phyloP scores from a whole-genome alignment of 1,140 invertebrate genomes.

The Drosophila serrata region DNA sequence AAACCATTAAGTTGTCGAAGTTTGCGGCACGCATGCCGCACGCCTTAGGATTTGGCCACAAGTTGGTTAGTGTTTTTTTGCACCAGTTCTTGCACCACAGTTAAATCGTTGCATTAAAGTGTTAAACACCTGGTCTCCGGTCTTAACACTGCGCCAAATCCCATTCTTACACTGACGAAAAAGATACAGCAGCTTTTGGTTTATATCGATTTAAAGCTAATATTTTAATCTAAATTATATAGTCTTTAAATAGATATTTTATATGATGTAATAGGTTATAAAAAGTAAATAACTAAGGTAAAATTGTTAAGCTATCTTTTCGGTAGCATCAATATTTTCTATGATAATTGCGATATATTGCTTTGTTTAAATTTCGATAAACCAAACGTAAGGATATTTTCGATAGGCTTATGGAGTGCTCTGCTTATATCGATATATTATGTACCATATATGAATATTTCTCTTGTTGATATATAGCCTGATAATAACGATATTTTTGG shows the following conservation, averaged over 20 bases:
- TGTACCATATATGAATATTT: no score
- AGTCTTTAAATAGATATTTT: neutral
- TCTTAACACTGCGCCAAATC: constrained; percentile 38
- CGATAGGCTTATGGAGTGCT: no score
- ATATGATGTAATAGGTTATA: neutral
- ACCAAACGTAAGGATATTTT: neutral
- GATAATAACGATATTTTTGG: no score
- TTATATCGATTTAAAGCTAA: neutral
- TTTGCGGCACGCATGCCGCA: constrained; percentile 53
- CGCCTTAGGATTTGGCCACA: constrained; percentile 32
- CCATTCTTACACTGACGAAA: constrained; percentile 8
- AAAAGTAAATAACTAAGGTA: neutral
- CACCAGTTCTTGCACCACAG: constrained; percentile 29
- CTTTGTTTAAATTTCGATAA: neutral
- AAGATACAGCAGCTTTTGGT: neutral
- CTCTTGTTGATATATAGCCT: no score
- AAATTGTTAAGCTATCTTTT: neutral
- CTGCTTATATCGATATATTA: no score
- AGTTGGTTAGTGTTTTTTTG: constrained; percentile 25
- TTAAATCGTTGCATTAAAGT: constrained; percentile 40
- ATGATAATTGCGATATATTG: neutral
- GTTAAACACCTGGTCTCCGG: constrained; percentile 31
- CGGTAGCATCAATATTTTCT: neutral
- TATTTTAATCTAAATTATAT: neutral
- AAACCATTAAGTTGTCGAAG: constrained; percentile 54